These are phyloP conservation scores for Chlorocebus sabaeus DNA, from an alignment of 2,113 vertebrate genomes.

Conservation along the genomic window DNA sequence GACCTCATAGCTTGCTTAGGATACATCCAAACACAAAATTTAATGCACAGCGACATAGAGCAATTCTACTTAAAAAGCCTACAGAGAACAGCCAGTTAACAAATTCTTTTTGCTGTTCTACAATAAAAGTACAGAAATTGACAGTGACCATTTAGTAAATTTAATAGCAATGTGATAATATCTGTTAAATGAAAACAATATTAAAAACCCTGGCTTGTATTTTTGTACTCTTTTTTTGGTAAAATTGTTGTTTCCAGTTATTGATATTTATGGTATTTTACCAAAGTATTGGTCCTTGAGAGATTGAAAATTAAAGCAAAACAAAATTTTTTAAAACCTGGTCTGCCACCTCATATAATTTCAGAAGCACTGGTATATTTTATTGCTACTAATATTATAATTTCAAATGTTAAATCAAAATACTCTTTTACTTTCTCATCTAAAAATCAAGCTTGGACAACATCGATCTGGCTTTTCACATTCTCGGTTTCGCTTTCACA, in stretches of 20 bases:
- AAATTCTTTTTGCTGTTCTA: neutral
- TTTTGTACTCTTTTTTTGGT: neutral
- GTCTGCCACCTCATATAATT: neutral
- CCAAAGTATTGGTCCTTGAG: neutral
- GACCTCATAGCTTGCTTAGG: neutral
- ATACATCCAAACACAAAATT: neutral
- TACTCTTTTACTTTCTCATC: neutral
- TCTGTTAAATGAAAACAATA: neutral
- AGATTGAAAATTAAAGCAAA: slow-evolving; percentile 41
- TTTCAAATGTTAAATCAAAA: slow-evolving; percentile 15
- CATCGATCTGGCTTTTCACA: slow-evolving; percentile 5
- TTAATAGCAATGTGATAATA: neutral
- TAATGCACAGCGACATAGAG: neutral
- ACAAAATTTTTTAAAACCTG: neutral
- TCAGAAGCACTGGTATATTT: neutral
- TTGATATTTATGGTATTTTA: slow-evolving; percentile 29
- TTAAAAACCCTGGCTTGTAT: neutral
- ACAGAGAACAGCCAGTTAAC: neutral
- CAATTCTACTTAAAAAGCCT: slow-evolving; percentile 14
- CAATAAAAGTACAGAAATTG: neutral
- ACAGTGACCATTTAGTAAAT: neutral
- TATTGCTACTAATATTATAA: neutral
- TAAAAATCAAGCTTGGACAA: neutral
- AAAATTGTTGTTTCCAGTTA: neutral
- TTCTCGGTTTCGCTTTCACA: neutral